Conservation (phyloP, 1,140 invertebrate species). For the Propsilocerus akamusi region DNA sequence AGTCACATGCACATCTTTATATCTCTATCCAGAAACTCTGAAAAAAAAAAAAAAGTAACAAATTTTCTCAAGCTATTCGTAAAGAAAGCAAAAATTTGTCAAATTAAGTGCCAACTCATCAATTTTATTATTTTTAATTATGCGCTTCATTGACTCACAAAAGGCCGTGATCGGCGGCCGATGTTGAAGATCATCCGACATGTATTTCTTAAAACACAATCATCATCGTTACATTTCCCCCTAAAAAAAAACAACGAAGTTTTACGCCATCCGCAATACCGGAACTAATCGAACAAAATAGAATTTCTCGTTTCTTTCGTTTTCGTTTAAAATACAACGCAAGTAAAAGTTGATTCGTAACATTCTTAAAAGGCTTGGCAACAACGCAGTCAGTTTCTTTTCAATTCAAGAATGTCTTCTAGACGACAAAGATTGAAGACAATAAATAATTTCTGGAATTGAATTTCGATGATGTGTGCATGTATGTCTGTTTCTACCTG, state of each 20-base stretch:
- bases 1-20: slow-evolving; percentile 15
- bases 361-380: too few relatives aligned
- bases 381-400: too few relatives aligned
- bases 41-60: slow-evolving; percentile 15
- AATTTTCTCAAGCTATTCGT: neutral
- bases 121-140: slow-evolving; percentile 2
- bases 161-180: neutral
- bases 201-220: neutral
- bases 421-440: too few relatives aligned
- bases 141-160: neutral
- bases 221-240: too few relatives aligned
- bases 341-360: neutral
- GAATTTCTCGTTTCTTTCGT: neutral
- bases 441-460: too few relatives aligned
- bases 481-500: too few relatives aligned
- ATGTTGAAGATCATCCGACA: neutral
- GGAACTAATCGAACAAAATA: neutral
- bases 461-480: too few relatives aligned
- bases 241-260: too few relatives aligned
- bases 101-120: neutral
- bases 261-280: too few relatives aligned
- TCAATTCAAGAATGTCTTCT: too few relatives aligned
- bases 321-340: neutral
- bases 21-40: slow-evolving; percentile 9
- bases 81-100: neutral